A percentile compares a stretch with the other conserved stretches of the same genome.
Evolutionary conservation across 2,113 vertebrate species (phyloP).

Genomic region (Mixornis gularis): DNA sequence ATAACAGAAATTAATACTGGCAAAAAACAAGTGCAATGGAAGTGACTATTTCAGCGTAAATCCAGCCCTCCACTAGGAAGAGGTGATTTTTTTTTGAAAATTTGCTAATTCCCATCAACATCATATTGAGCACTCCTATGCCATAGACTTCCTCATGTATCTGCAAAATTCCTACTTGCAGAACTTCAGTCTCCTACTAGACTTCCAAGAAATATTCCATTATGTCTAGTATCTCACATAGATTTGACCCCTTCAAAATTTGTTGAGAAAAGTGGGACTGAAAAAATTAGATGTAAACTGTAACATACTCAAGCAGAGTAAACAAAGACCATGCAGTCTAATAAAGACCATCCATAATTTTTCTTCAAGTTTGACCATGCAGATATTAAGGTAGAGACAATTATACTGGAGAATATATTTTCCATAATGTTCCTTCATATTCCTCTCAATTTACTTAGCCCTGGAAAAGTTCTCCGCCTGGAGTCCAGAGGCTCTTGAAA

Average conservation of each 20-base stretch:
- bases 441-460: background rate
- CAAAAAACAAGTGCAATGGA: background rate
- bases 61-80: background rate
- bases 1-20: background rate
- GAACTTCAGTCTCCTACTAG: background rate
- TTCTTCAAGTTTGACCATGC: background rate
- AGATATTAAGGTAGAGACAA: background rate
- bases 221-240: background rate
- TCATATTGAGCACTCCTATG: background rate
- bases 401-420: background rate
- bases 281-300: background rate
- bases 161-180: background rate
- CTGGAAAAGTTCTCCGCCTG: background rate
- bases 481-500: background rate
- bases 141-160: background rate
- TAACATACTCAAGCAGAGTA: background rate
- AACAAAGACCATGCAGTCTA: background rate
- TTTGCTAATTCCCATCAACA: background rate
- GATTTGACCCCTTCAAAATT: background rate
- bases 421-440: background rate
- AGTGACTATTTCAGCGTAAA: background rate
- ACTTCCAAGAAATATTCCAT: background rate
- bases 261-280: background rate
- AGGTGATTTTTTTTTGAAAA: background rate
- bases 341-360: background rate